phyloP scores from a whole-genome alignment of 30 jellyfish, hydroid and myxozoan species.

The Turritopsis dohrnii region DNA sequence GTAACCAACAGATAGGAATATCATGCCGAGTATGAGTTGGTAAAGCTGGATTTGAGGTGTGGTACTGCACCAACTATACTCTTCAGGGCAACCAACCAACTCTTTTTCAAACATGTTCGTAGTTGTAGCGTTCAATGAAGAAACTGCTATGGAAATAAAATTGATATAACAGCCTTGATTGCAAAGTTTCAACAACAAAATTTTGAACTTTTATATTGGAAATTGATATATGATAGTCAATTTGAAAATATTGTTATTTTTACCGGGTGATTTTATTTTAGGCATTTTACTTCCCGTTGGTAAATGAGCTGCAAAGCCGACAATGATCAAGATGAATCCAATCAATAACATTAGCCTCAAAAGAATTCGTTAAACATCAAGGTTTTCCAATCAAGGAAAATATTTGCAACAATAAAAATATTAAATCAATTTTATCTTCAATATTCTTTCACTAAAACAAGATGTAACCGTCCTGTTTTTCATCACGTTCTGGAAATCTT shows the following conservation, averaged over 20 bases:
- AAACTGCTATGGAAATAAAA: background rate
- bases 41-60: slow-evolving; percentile 55
- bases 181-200: too few species aligned
- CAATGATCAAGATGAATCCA: slow-evolving; percentile 24
- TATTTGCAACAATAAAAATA: background rate
- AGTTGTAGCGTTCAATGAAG: background rate
- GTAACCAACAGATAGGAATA: slow-evolving; percentile 56
- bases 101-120: background rate
- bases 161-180: background rate
- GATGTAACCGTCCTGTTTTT: too few species aligned
- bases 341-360: slow-evolving; percentile 12
- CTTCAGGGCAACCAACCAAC: slow-evolving; percentile 60
- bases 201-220: too few species aligned
- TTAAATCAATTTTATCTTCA: background rate
- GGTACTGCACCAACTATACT: slow-evolving; percentile 58
- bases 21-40: slow-evolving; percentile 52
- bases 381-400: slow-evolving; percentile 5
- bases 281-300: slow-evolving; percentile 45
- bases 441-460: too few species aligned
- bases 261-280: slow-evolving; percentile 27
- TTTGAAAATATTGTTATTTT: background rate
- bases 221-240: too few species aligned
- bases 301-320: slow-evolving; percentile 27
- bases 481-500: too few species aligned
- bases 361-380: too few species aligned